Conservation (phyloP, 2,888 invertebrate genomes). For the Erannis defoliaria region DNA sequence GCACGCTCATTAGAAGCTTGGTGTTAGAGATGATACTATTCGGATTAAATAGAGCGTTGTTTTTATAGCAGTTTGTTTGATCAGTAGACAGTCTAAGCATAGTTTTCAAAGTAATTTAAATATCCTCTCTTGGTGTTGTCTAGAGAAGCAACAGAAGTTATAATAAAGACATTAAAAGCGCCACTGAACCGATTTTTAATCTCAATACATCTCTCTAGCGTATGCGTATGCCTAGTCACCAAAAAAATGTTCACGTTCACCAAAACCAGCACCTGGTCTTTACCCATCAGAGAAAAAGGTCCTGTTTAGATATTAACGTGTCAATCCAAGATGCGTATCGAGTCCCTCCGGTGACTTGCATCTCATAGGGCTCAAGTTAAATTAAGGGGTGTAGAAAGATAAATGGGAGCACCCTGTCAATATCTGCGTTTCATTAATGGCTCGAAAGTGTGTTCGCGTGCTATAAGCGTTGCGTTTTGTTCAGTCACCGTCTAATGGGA, state of each 20-base stretch:
- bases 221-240: too few species aligned
- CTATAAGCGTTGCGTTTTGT: constrained; percentile 62
- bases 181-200: too few species aligned
- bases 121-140: too few species aligned
- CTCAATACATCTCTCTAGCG: not conserved
- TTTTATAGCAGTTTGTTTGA: too few species aligned
- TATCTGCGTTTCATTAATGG: constrained; percentile 78
- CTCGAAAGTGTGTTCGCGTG: constrained; percentile 70
- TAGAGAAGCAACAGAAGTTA: too few species aligned
- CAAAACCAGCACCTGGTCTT: constrained; percentile 10
- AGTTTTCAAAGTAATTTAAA: too few species aligned
- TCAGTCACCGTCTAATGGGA: constrained; percentile 57
- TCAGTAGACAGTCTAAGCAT: too few species aligned
- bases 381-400: constrained; percentile 74
- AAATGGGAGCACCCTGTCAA: constrained; percentile 76
- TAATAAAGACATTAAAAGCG: too few species aligned
- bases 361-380: constrained; percentile 67
- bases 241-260: not conserved
- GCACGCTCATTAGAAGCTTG: constrained; percentile 49
- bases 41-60: not conserved
- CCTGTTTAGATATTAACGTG: constrained; percentile 63
- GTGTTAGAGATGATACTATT: not conserved
- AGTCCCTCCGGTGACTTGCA: constrained; percentile 70
- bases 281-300: not conserved
- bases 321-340: constrained; percentile 66